phyloP scores from a whole-genome alignment of 2,113 vertebrate species.

The Pristiophorus japonicus region DNA sequence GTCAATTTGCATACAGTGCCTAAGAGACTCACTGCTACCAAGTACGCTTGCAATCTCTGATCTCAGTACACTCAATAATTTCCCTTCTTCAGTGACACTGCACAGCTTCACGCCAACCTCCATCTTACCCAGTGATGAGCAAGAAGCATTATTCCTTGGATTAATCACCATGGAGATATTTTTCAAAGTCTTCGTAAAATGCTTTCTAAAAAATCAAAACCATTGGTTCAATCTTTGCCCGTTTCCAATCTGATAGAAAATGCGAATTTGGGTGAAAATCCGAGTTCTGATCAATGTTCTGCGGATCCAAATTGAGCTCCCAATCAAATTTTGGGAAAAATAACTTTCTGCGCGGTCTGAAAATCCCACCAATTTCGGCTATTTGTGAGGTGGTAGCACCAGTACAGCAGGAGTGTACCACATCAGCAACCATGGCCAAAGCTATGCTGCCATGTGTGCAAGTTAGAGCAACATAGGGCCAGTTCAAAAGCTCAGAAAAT shows the following conservation, averaged over 20 bases:
- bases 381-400: not conserved
- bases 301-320: not conserved
- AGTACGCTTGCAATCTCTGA: not conserved
- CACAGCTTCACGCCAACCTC: not conserved
- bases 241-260: not conserved
- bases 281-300: not conserved
- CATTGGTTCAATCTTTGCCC: not conserved
- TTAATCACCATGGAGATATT: not conserved
- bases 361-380: not conserved
- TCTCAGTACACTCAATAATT: not conserved
- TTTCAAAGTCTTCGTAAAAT: not conserved
- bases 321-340: not conserved
- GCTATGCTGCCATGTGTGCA: not conserved
- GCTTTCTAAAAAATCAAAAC: not conserved
- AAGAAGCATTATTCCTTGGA: not conserved
- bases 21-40: not conserved
- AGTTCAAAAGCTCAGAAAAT: not conserved
- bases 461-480: not conserved
- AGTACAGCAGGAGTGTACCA: not conserved
- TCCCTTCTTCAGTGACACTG: not conserved
- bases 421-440: not conserved
- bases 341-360: not conserved
- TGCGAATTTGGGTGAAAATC: not conserved
- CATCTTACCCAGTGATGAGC: no score
- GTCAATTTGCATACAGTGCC: not conserved